A percentile compares a stretch with the other conserved stretches of the same genome.
Evolutionary conservation across 2,888 invertebrate genomes (phyloP).

Genomic region (Shargacucullia verbasci): DNA sequence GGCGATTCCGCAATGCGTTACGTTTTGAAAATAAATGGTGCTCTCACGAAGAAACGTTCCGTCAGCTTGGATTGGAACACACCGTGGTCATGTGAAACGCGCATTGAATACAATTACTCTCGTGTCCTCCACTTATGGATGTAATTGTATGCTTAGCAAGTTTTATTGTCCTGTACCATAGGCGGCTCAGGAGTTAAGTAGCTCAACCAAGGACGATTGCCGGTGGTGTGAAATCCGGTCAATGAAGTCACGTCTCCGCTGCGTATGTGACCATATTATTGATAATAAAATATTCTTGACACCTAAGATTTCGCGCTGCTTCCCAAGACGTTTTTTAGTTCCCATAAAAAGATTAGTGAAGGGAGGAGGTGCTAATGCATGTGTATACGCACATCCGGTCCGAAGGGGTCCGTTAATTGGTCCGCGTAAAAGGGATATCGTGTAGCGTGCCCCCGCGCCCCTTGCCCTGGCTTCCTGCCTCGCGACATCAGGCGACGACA

Average conservation of each 20-base stretch:
- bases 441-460: slow-evolving; percentile 78
- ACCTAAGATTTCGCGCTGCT: slow-evolving; percentile 66
- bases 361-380: slow-evolving; percentile 87
- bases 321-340: slow-evolving; percentile 70
- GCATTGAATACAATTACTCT: slow-evolving; percentile 73
- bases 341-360: slow-evolving; percentile 83
- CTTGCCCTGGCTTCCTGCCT: slow-evolving; percentile 77
- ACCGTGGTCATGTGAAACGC: slow-evolving; percentile 63
- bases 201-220: slow-evolving; percentile 76
- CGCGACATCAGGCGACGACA: slow-evolving; percentile 70
- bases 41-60: slow-evolving; percentile 60
- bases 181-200: slow-evolving; percentile 66
- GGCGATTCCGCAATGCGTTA: slow-evolving; percentile 46
- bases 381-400: slow-evolving; percentile 86
- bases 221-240: slow-evolving; percentile 69
- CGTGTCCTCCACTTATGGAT: slow-evolving; percentile 65
- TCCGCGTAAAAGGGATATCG: slow-evolving; percentile 88
- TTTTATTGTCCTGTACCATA: slow-evolving; percentile 73
- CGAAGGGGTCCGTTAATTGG: slow-evolving; percentile 86
- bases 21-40: slow-evolving; percentile 57
- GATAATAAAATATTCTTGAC: slow-evolving; percentile 52
- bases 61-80: slow-evolving; percentile 43
- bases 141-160: slow-evolving; percentile 72
- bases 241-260: slow-evolving; percentile 70
- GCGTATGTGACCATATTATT: slow-evolving; percentile 58